Conservation (phyloP, 2,888 invertebrate species). For the Leptogaster cylindrica region DNA sequence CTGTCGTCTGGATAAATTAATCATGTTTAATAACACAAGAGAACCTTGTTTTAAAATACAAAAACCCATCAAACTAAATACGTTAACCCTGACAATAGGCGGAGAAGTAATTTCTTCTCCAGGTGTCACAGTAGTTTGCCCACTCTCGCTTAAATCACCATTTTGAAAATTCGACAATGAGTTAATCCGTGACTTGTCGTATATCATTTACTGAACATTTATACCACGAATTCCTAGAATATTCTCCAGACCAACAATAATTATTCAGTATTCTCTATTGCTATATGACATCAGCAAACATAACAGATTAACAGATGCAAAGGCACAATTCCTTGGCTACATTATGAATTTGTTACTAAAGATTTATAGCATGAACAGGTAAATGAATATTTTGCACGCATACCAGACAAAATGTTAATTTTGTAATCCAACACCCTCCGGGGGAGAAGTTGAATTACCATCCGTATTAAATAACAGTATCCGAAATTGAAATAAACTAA, state of each 20-base stretch:
- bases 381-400: constrained; percentile 35
- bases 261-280: constrained; percentile 20
- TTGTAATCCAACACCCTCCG: constrained; percentile 38
- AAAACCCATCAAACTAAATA: background rate
- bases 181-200: constrained; percentile 28
- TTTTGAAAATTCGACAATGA: constrained; percentile 33
- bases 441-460: constrained; percentile 35
- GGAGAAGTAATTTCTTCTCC: constrained; percentile 20
- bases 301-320: constrained; percentile 39
- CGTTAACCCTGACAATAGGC: constrained; percentile 7
- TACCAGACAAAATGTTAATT: constrained; percentile 38
- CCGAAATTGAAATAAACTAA: constrained; percentile 24
- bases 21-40: constrained; percentile 10
- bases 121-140: constrained; percentile 3
- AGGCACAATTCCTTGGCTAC: constrained; percentile 33
- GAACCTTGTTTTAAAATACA: constrained; percentile 19
- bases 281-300: constrained; percentile 34
- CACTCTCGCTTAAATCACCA: constrained; percentile 17
- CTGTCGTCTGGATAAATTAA: constrained; percentile 24
- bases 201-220: constrained; percentile 34
- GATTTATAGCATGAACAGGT: constrained; percentile 31
- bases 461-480: constrained; percentile 35
- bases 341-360: constrained; percentile 37
- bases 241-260: constrained; percentile 37
- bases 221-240: constrained; percentile 32